These are phyloP conservation scores for Diplosoma virens DNA, from an alignment of 23 tunicate species.

Conservation along the genomic window DNA sequence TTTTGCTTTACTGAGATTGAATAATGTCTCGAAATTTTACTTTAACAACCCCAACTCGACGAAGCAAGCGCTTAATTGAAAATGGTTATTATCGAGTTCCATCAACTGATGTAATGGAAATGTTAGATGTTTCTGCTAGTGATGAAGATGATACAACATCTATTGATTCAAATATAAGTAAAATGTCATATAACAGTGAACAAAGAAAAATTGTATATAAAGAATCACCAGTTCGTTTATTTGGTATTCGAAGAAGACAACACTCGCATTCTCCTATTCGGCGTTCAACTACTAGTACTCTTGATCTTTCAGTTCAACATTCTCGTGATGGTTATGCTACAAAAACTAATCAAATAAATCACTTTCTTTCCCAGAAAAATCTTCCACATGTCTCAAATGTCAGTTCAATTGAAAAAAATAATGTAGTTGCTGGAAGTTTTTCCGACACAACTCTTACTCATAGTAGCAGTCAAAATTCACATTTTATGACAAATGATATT, in stretches of 20 bases:
- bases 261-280: neutral
- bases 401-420: too few species aligned
- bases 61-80: slow-evolving; percentile 60
- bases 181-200: slow-evolving; percentile 10
- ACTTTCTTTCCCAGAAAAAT: neutral
- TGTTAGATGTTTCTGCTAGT: slow-evolving; percentile 20
- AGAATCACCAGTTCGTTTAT: neutral
- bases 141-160: slow-evolving; percentile 75
- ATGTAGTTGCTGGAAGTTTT: too few species aligned
- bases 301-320: neutral
- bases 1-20: too few species aligned
- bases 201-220: neutral
- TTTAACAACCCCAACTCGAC: slow-evolving; percentile 36
- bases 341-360: neutral
- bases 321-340: neutral
- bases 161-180: slow-evolving; percentile 40
- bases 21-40: slow-evolving; percentile 52
- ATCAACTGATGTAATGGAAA: neutral
- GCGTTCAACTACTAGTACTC: neutral
- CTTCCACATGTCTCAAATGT: too few species aligned
- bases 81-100: slow-evolving; percentile 67
- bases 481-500: too few species aligned
- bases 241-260: neutral
- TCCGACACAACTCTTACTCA: too few species aligned
- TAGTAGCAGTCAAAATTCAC: too few species aligned